Percentiles rank a stretch among this genome's conserved stretches.
phyloP scores from a whole-genome alignment of 2,888 invertebrate species.

The Sarcophaga variegata region DNA sequence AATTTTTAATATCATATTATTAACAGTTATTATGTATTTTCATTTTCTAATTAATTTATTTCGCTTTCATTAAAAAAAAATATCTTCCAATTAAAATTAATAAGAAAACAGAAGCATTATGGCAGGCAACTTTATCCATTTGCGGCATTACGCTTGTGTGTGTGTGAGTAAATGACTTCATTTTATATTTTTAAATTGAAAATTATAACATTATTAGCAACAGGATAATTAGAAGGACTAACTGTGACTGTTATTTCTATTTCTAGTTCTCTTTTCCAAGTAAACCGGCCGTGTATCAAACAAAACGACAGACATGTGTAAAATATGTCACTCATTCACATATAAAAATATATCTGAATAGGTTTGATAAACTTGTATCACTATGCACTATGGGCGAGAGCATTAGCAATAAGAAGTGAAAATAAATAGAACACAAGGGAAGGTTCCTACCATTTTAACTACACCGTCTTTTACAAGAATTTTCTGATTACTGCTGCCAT shows the following conservation, averaged over 20 bases:
- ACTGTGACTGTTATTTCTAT: constrained; percentile 28
- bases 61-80: neutral
- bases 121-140: too few relatives aligned
- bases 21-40: neutral
- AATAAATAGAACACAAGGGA: too few relatives aligned
- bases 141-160: too few relatives aligned
- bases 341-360: neutral
- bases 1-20: neutral
- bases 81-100: neutral
- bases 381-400: too few relatives aligned
- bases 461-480: too few relatives aligned
- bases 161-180: neutral
- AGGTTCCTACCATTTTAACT: too few relatives aligned
- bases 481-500: too few relatives aligned
- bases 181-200: neutral
- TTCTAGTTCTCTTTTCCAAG: neutral
- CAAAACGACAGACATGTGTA: neutral
- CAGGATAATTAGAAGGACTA: constrained; percentile 62
- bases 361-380: neutral
- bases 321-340: neutral
- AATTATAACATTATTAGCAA: constrained; percentile 11
- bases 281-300: neutral
- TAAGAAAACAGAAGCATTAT: too few relatives aligned
- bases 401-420: too few relatives aligned
- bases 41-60: neutral